Conservation (phyloP, 30 jellyfish, hydroid and myxozoan genomes). For the Turritopsis rubra region DNA sequence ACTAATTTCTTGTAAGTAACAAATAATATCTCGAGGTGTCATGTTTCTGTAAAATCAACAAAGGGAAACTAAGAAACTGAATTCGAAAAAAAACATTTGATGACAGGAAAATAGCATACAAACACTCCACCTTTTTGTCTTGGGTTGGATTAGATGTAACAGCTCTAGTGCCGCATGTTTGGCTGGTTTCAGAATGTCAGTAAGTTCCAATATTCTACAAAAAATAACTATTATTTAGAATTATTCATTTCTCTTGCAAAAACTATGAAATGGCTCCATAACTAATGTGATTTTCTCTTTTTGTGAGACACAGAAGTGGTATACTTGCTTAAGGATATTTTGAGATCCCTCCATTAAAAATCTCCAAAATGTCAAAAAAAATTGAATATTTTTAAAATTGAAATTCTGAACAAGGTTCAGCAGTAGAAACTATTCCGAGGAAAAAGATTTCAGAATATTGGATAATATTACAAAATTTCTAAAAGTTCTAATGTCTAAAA, state of each 20-base stretch:
- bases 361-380: too few species aligned
- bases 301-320: too few species aligned
- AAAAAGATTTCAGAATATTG: too few species aligned
- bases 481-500: too few species aligned
- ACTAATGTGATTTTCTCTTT: too few species aligned
- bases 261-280: too few species aligned
- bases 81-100: not conserved
- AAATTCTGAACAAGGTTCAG: too few species aligned
- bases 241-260: not conserved
- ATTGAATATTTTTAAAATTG: too few species aligned
- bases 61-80: not conserved
- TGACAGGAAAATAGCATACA: not conserved
- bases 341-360: too few species aligned
- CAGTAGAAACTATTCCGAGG: too few species aligned
- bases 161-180: constrained; percentile 89
- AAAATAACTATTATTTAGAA: not conserved
- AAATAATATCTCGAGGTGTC: constrained; percentile 58
- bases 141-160: constrained; percentile 44
- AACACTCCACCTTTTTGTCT: constrained; percentile 40
- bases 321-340: too few species aligned
- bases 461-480: too few species aligned
- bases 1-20: constrained; percentile 48
- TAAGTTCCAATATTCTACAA: constrained; percentile 45
- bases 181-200: constrained; percentile 81
- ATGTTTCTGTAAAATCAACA: constrained; percentile 23